These are phyloP conservation scores for Drosophila nigricruria DNA, from an alignment of 2,888 invertebrate species.

Conservation along the genomic window DNA sequence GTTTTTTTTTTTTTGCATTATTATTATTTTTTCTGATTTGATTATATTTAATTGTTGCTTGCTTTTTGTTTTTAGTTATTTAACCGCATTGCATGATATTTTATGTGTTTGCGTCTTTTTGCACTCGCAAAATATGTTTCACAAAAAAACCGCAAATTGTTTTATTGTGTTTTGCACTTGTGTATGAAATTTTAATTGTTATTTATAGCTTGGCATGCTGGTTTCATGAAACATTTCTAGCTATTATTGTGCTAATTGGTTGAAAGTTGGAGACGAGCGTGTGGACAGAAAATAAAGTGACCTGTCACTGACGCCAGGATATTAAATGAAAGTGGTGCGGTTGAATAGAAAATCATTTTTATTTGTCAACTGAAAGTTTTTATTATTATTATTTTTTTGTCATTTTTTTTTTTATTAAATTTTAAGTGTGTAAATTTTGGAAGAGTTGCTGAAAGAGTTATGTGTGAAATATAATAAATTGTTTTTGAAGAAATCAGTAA, in stretches of 20 bases:
- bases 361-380: background rate
- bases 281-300: slow-evolving; percentile 6
- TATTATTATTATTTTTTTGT: background rate
- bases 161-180: slow-evolving; percentile 61
- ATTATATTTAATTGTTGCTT: slow-evolving; percentile 37
- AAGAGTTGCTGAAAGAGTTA: too few species aligned
- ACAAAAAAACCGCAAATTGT: slow-evolving; percentile 68
- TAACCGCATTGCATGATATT: slow-evolving; percentile 56
- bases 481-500: background rate
- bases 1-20: background rate
- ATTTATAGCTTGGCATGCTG: slow-evolving; percentile 53
- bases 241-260: slow-evolving; percentile 47
- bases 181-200: slow-evolving; percentile 67
- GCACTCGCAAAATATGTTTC: slow-evolving; percentile 31
- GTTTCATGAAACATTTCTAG: slow-evolving; percentile 34
- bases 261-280: slow-evolving; percentile 12
- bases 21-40: slow-evolving; percentile 30
- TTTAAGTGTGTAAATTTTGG: background rate
- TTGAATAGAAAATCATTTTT: background rate
- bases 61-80: slow-evolving; percentile 34
- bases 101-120: slow-evolving; percentile 31
- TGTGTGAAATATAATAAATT: background rate
- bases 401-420: background rate
- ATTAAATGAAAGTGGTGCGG: slow-evolving; percentile 1
- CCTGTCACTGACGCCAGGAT: background rate